Conservation (phyloP, 2,113 vertebrate genomes). For the Electrona antarctica region DNA sequence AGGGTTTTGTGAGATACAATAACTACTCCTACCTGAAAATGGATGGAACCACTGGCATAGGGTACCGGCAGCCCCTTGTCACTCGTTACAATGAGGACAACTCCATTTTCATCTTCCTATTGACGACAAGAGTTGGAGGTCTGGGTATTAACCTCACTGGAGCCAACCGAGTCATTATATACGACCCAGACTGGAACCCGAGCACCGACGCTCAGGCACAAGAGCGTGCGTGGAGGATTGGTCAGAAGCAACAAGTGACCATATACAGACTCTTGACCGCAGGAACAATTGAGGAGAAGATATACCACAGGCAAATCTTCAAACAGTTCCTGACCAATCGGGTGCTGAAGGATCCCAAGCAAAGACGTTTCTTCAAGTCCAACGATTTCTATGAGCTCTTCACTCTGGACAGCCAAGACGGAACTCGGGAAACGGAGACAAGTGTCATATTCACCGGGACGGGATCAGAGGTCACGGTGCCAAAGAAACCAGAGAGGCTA, state of each 20-base stretch:
- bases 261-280: conserved; percentile 95
- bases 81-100: conserved; percentile 89
- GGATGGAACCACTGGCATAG: conserved; percentile 94
- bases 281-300: conserved; percentile 98
- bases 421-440: conserved; percentile 91
- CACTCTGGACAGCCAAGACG: conserved; percentile 87
- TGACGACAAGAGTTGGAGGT: conserved; percentile 96
- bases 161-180: conserved; percentile 96
- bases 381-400: conserved; percentile 98
- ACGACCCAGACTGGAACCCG: conserved; percentile 98
- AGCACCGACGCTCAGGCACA: conserved; percentile 98
- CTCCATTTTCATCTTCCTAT: conserved; percentile 93
- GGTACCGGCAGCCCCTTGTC: conserved; percentile 92
- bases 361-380: conserved; percentile 96
- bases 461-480: conserved; percentile 86
- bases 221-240: conserved; percentile 97
- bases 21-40: conserved; percentile 92
- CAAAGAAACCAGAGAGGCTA: conserved; percentile 67
- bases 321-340: conserved; percentile 98
- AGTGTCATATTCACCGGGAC: conserved; percentile 98
- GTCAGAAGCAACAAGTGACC: conserved; percentile 93
- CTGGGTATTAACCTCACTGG: conserved; percentile 95
- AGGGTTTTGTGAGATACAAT: conserved; percentile 87
- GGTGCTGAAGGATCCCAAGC: conserved; percentile 96
- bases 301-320: conserved; percentile 99